Conservation (phyloP, 2,888 invertebrate species). For the Chrysolina oricalcia region DNA sequence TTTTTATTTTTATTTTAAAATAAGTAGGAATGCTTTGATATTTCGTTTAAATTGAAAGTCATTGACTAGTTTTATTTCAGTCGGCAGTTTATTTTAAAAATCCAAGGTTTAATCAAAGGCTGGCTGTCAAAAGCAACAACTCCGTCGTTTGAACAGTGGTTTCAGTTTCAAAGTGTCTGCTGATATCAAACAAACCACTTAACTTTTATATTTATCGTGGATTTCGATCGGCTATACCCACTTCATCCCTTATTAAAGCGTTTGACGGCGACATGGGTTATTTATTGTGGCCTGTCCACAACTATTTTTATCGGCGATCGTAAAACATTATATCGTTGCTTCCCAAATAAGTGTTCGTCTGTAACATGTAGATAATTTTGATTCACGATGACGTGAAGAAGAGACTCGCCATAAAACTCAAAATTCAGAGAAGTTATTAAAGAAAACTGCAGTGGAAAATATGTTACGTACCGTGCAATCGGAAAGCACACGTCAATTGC, state of each 20-base stretch:
- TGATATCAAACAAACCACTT: background rate
- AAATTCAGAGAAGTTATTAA: too few species aligned
- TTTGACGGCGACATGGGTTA: background rate
- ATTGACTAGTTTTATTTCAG: too few species aligned
- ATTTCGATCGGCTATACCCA: background rate
- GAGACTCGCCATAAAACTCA: background rate
- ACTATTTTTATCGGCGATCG: background rate
- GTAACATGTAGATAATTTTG: background rate
- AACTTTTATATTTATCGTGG: background rate
- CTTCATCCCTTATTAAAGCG: constrained; percentile 7
- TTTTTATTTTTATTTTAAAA: too few species aligned
- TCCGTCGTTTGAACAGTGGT: background rate
- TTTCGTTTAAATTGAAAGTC: too few species aligned
- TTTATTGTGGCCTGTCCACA: background rate
- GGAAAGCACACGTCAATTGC: too few species aligned
- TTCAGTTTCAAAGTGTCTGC: background rate
- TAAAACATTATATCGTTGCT: background rate
- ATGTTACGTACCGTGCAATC: too few species aligned
- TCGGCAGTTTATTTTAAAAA: too few species aligned
- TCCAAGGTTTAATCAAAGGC: background rate
- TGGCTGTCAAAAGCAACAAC: background rate
- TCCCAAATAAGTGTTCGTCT: background rate
- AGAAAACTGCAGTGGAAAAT: too few species aligned
- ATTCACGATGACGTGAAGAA: background rate
- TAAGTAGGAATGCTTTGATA: too few species aligned